Evolutionary conservation across 2,113 vertebrate species (phyloP), one percentile per base, ranked within the genome.

Genomic region (Stomatorhinus ivindoensis): DNA sequence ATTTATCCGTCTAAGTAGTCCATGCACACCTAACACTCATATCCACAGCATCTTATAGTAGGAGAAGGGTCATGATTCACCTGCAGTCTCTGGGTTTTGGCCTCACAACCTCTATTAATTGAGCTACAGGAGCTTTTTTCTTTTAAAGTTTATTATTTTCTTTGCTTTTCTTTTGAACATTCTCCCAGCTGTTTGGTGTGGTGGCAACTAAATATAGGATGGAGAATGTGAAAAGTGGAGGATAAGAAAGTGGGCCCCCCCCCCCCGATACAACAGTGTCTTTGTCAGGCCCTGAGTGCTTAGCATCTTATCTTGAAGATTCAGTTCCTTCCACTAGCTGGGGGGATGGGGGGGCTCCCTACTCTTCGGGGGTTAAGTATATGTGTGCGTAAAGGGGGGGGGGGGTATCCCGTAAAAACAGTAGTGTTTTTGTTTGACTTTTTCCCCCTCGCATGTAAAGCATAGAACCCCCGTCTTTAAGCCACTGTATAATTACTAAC

Each of bases 401-500:
- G 73, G 39, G 27, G 86, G 58, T n/a, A 15, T 24, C 44, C 42
- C 35, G 8, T 69, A 87, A 90, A 90, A 87, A 90, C 88, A 87
- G 85, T 48, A 50, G 55, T 86, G 91, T 89, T 90, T 91, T 91
- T 90, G 85, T 89, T 90, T 61, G 19, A 69, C 35, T 69, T 69
- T 88, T 51, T 89, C 61, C 46, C 86, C 46, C 83, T 90, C 83
- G 88, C 89, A 88, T 89, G 89, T 89, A 89, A 90, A 90, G 88
- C 86, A 31, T 47, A 90, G 44, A 58, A 69, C 35, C 76, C 69
- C 39, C 47, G 47, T 80, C 53, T 58, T 46, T 73, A 44, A 87
- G 90, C 88, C 87, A 86, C 86, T 90, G 53, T 90, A 87, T 91
- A 92, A 91, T 91, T 90, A 90, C 89, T 89, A 87, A 73, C 90